Conservation (phyloP, 1,140 invertebrate genomes). For the Charaxes varanes region DNA sequence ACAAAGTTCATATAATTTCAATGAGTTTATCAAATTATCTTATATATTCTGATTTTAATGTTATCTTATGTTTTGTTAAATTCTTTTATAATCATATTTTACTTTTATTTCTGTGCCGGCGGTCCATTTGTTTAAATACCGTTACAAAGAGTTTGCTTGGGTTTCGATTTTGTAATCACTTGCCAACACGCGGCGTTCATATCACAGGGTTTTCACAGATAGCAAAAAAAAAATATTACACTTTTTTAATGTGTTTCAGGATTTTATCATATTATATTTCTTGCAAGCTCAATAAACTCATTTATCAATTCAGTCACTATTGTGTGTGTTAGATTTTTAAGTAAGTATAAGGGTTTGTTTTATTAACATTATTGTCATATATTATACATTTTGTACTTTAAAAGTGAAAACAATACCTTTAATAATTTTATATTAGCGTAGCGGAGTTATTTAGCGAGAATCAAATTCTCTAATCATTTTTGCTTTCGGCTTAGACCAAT, state of each 20-base stretch:
- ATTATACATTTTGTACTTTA: neutral
- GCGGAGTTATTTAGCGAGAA: conserved; percentile 17
- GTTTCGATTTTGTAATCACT: conserved; percentile 12
- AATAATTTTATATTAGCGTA: too few species aligned
- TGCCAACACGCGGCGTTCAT: conserved; percentile 28
- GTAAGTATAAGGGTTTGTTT: neutral
- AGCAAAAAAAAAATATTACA: neutral
- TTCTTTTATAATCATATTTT: neutral
- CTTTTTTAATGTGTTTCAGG: neutral
- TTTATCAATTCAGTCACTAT: neutral
- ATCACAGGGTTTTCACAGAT: conserved; percentile 66
- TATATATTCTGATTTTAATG: too few species aligned
- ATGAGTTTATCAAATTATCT: too few species aligned
- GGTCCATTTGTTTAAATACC: too few species aligned
- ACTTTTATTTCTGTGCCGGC: too few species aligned
- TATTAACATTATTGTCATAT: neutral
- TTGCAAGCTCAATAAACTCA: conserved; percentile 5
- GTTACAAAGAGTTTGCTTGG: conserved; percentile 4
- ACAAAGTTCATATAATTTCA: too few species aligned
- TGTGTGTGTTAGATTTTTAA: conserved; percentile 2
- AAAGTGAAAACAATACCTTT: neutral
- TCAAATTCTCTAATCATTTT: conserved; percentile 12
- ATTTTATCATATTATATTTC: neutral
- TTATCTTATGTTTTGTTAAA: too few species aligned
- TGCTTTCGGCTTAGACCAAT: too few species aligned